Conservation (phyloP, 2,888 invertebrate genomes). For the Apotomis capreana region DNA sequence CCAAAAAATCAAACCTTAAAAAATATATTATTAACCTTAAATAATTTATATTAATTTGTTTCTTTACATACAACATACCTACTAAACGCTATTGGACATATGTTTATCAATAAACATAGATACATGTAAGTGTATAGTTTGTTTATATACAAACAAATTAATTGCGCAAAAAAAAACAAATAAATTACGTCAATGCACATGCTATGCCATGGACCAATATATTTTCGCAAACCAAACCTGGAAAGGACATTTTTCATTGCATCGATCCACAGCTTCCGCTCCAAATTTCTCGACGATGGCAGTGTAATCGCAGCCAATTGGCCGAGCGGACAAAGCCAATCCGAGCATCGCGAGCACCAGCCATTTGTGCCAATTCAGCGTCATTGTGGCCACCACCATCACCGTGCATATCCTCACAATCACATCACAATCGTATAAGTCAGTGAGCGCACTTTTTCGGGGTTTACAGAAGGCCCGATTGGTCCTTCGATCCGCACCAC, state of each 20-base stretch:
- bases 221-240: constrained; percentile 66
- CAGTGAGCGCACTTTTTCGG: constrained; percentile 5
- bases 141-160: too few relatives aligned
- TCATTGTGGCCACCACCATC: constrained; percentile 71
- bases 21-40: too few relatives aligned
- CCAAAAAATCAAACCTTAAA: too few relatives aligned
- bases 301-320: constrained; percentile 82
- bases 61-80: too few relatives aligned
- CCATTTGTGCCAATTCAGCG: constrained; percentile 82
- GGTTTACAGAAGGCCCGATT: not conserved
- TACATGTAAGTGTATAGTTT: too few relatives aligned
- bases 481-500: constrained; percentile 47
- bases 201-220: not conserved
- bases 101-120: too few relatives aligned
- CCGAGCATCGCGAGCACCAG: constrained; percentile 80
- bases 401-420: constrained; percentile 55
- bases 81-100: too few relatives aligned
- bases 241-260: constrained; percentile 81
- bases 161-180: too few relatives aligned
- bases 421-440: constrained; percentile 47
- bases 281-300: constrained; percentile 82
- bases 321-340: constrained; percentile 82
- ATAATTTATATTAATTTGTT: too few relatives aligned
- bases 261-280: constrained; percentile 79
- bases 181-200: not conserved